Evolutionary conservation across 1,140 invertebrate species (phyloP), one percentile per base, ranked within the genome.

Genomic region (Ctenoplectra terminalis): DNA sequence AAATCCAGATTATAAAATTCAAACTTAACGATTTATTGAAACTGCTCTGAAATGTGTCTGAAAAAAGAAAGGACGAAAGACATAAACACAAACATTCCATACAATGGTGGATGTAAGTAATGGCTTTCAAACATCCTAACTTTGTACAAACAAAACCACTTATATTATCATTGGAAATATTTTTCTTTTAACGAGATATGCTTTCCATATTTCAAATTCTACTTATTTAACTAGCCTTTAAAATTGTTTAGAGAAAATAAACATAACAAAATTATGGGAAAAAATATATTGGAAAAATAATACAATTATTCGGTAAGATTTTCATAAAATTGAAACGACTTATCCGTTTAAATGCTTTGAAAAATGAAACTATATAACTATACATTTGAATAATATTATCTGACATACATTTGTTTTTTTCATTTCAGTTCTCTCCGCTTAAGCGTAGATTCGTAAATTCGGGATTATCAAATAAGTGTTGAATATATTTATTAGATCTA

Each of bases 81-180:
- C 34, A 75, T 86, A 86, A 86, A 86, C 84, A 86, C 34, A 86
- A 86, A 86, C 84, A 82, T 86, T 78, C 69, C 52, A 70, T 15
- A 64, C 56, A 63, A 82, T 66, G 72, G 43, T 67, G 15, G 50
- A 75, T 75, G 6, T 54, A 54, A 52, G 31, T 23, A 48, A 66
- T 46, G 71, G 37, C 60, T 79, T 73, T 79, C 23, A 73, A 17
- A 40, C 67, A 54, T 66, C 31, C 64, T 48, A 72, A 69, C 66
- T 58, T 63, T 31, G 37, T 34, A 37, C 56, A 84, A 78, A 60
- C 66, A 67, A 67, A 56, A 81, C 8, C 29, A 81, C 4, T 58
- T 81, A 40, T 50, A 66, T 54, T 43, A 40, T 66, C 23, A 56
- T 34, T 43, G 37, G 17, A 78, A 78, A 37, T 64, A 61, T 40